Evolutionary conservation across 1,140 invertebrate species (phyloP), one percentile per base, ranked within the genome.

Genomic region (Drosophila asahinai): DNA sequence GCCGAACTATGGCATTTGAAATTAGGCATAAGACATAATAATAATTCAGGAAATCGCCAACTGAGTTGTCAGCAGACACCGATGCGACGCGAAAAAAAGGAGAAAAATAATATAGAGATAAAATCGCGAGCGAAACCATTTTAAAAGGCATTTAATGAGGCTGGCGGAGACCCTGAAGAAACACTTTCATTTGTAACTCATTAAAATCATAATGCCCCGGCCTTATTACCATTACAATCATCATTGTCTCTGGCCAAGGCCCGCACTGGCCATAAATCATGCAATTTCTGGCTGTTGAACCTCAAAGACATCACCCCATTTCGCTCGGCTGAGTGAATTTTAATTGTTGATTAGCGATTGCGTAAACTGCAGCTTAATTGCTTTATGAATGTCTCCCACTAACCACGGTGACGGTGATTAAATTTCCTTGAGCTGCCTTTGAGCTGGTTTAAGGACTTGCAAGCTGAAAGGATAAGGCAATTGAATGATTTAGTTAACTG

Each of bases 111-210:
- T 33, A n/a, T 9, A 17, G 43, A 33, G 66, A 38, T 36, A 74
- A 57, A 57, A 58, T 74, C 51, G 40, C 59, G 8, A 38, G 45
- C 19, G 74, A 78, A 57, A 54, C 64, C 65, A 52, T 55, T 70
- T 77, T 51, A 30, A 77, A 51, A 51, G 49, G 6, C 57, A 55
- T 62, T 63, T 73, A 63, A 72, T 62, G 59, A 57, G 42, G 38
- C 19, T 9, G 30, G 38, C 9, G 62, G 30, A 47, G 49, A 57
- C 54, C 22, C 43, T 38, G 11, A 45, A 14, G 42, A 68, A 83
- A 70, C 68, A 84, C 84, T 89, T 90, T 89, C 86, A 65, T 86
- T 84, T 86, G 81, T 61, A 79, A 68, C 81, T 90, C 86, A 89
- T 89, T 89, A 90, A 90, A 89, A 71, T 80, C 71, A 89, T 86